Evolutionary conservation across 2,797 vertebrate species (phyloP).

Genomic region (Cottoperca gobio): DNA sequence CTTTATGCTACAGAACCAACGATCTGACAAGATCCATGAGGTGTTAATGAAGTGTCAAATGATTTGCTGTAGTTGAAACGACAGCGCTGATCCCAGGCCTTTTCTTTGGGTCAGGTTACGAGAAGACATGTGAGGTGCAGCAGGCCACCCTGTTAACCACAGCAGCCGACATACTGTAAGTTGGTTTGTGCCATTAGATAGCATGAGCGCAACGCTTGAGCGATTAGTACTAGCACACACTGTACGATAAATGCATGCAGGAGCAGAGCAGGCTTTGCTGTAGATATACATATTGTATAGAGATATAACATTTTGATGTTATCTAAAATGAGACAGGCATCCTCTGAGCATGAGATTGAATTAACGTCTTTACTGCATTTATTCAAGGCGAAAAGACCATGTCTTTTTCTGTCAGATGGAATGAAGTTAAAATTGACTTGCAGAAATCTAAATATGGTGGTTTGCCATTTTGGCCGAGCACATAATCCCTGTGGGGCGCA

Average conservation of each 20-base stretch:
- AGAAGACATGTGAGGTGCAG: conserved; percentile 39
- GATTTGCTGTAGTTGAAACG: conserved; percentile 21
- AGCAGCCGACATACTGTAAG: conserved; percentile 46
- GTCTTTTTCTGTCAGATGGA: conserved; percentile 66
- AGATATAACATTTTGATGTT: conserved; percentile 41
- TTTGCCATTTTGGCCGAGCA: conserved; percentile 75
- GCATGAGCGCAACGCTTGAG: conserved; percentile 46
- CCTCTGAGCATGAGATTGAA: conserved; percentile 60
- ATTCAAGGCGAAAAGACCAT: conserved; percentile 68
- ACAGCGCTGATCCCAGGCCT: neutral
- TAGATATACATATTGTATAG: conserved; percentile 44
- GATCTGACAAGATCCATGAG: conserved; percentile 31
- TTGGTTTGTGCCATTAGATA: conserved; percentile 44
- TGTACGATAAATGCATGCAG: conserved; percentile 25
- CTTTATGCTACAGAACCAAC: conserved; percentile 40
- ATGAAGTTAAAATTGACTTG: conserved; percentile 69
- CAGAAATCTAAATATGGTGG: conserved; percentile 78
- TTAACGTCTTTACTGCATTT: conserved; percentile 59
- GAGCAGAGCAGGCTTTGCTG: conserved; percentile 8
- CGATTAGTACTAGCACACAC: conserved; percentile 34
- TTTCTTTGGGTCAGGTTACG: conserved; percentile 27
- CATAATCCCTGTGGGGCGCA: conserved; percentile 68
- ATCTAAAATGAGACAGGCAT: conserved; percentile 47
- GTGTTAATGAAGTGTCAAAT: conserved; percentile 41
- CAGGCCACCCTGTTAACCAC: conserved; percentile 34